Base-by-base conservation (phyloP, 2,113 vertebrate species). In the Pyxicephalus adspersus region DNA sequence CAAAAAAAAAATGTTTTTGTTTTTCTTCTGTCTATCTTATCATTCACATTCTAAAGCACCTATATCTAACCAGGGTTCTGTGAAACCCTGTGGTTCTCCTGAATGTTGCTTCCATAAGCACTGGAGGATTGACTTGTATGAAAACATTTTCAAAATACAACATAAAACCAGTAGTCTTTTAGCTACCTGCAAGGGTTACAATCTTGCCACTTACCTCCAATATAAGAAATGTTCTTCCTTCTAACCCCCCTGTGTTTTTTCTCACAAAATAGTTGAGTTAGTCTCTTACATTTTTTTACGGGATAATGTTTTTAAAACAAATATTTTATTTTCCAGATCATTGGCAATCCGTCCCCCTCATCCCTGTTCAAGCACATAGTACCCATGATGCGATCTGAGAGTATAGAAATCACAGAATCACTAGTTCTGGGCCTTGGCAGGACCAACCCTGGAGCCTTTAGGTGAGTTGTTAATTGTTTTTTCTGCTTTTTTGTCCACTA, bases 351-450 rank as follows among this genome's bases (percentile, higher is more conserved):
- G 80, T 98, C 98, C 90, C 95, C 96, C 83, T 97, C 97, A 60
- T 97, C 96, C 84, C 89, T 99, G 83, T 99, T 99, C 91, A 99
- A 99, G 93, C 97, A 98, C 91, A 94, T 98, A 86, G 98, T 99
- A 89, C 97, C 98, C 29, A 98, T 99, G 97, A 99, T 99, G 96
- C 96, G 98, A 91, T 99, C 97, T 82, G 98, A 99, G 91, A 97
- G 97, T 92, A 97, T 99, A 96, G 98, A 99, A 90, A 95, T 99
- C 90, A 99, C 98, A 25, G 98, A 99, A 91, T 99, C 97, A 89
- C 95, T 99, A 58, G 98, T 99, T 76, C 92, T 99, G 89, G 98
- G 98, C 85, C 98, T 99, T 94, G 98, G 98, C 95, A 94, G 97
- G 95, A 99, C 98, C 94, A 99, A 97, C 92, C 96, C 97, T 38